phyloP scores from a whole-genome alignment of 2,113 vertebrate genomes.

The Syrmaticus mikado region DNA sequence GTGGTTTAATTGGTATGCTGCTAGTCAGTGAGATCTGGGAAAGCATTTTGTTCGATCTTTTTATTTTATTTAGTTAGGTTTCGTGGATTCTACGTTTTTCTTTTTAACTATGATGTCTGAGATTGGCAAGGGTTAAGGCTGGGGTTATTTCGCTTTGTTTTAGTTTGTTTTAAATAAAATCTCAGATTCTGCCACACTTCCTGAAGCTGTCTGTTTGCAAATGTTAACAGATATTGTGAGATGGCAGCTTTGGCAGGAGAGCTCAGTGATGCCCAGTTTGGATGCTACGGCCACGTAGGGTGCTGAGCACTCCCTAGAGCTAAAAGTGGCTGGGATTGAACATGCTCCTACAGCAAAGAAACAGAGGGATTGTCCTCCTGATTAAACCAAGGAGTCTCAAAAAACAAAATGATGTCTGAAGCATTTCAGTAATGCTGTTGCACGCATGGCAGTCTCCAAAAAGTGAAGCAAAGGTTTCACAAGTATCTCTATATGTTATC shows the following conservation, averaged over 20 bases:
- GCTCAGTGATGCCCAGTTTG: accelerated
- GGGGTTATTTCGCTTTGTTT: neutral
- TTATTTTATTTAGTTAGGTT: neutral
- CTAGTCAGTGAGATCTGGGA: neutral
- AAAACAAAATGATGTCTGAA: neutral
- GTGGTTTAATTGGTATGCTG: neutral
- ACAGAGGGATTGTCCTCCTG: neutral
- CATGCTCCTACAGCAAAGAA: neutral
- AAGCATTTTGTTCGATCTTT: neutral
- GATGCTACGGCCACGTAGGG: neutral
- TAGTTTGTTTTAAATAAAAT: neutral
- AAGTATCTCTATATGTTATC: neutral
- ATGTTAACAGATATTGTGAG: neutral
- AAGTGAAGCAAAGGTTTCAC: neutral
- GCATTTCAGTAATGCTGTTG: neutral
- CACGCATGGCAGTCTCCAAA: neutral
- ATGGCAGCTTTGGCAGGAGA: neutral
- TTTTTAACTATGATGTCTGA: neutral
- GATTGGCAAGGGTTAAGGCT: neutral
- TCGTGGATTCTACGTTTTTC: neutral
- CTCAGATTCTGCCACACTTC: neutral
- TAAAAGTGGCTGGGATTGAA: neutral
- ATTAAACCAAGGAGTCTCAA: neutral
- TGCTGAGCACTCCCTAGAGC: neutral
- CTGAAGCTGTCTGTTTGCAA: neutral